A percentile compares a stretch with the other conserved stretches of the same genome.
Evolutionary conservation across 1,140 invertebrate genomes (phyloP).

Genomic region (Pteromalus puparum): DNA sequence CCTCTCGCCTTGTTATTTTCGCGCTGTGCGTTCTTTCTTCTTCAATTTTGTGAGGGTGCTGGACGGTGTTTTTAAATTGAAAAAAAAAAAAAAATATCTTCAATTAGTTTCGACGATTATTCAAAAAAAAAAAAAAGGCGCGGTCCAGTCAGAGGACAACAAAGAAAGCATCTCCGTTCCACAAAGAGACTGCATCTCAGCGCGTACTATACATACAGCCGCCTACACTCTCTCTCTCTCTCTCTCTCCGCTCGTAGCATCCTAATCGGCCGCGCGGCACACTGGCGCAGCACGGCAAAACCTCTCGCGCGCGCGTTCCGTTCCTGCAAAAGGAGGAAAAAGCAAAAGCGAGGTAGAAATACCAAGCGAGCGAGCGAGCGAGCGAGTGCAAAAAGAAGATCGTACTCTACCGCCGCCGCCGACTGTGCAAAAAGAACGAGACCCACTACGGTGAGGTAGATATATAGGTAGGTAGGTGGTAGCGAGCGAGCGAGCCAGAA

Average conservation of each 20-base stretch:
- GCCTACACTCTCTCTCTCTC: not conserved
- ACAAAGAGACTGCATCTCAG: no score
- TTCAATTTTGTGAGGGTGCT: no score
- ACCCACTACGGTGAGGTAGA: not conserved
- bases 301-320: slow-evolving; percentile 17
- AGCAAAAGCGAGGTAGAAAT: not conserved
- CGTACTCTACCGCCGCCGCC: not conserved
- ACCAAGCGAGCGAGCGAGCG: no score
- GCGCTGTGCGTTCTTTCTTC: no score
- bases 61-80: no score
- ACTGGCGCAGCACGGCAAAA: not conserved
- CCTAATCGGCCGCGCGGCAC: slow-evolving; percentile 22
- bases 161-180: no score
- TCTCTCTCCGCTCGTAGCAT: not conserved
- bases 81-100: no score
- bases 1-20: not conserved
- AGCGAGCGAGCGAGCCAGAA: not conserved
- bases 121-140: no score
- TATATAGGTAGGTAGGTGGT: not conserved
- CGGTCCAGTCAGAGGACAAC: no score
- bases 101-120: no score
- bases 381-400: slow-evolving; percentile 46
- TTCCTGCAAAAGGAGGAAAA: slow-evolving; percentile 32
- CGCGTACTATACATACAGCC: no score
- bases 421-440: not conserved